Conservation (phyloP, 2,797 vertebrate genomes). For the Notamacropus eugenii region DNA sequence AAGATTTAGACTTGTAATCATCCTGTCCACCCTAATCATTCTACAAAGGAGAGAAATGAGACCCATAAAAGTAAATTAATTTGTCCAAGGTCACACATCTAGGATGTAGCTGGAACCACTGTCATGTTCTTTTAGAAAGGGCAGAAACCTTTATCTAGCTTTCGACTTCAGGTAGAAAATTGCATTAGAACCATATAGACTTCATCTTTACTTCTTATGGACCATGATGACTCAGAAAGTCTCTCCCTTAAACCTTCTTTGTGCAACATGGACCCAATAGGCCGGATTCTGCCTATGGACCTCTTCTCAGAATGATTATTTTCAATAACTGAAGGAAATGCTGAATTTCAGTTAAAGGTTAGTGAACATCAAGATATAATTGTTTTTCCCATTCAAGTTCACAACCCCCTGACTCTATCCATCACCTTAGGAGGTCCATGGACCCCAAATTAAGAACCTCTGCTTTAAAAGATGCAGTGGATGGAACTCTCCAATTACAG, state of each 20-base stretch:
- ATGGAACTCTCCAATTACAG: neutral
- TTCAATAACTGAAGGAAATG: neutral
- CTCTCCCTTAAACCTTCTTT: neutral
- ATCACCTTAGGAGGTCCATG: neutral
- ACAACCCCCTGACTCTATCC: too few species aligned
- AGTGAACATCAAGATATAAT: neutral
- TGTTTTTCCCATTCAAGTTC: too few species aligned
- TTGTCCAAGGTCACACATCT: neutral
- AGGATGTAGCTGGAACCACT: neutral
- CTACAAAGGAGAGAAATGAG: neutral
- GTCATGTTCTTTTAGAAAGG: neutral
- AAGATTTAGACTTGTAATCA: neutral
- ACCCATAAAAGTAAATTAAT: neutral
- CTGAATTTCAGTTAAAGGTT: neutral
- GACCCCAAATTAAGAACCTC: neutral
- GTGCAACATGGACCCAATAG: neutral
- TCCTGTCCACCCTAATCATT: neutral
- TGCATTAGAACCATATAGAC: neutral
- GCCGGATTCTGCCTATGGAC: neutral
- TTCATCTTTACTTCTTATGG: neutral
- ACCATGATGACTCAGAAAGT: neutral
- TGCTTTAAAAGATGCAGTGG: too few species aligned
- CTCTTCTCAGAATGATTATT: neutral
- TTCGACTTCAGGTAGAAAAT: neutral
- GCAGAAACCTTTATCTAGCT: neutral